phyloP scores from a whole-genome alignment of 1,140 invertebrate species.

The Tenebrio molitor region DNA sequence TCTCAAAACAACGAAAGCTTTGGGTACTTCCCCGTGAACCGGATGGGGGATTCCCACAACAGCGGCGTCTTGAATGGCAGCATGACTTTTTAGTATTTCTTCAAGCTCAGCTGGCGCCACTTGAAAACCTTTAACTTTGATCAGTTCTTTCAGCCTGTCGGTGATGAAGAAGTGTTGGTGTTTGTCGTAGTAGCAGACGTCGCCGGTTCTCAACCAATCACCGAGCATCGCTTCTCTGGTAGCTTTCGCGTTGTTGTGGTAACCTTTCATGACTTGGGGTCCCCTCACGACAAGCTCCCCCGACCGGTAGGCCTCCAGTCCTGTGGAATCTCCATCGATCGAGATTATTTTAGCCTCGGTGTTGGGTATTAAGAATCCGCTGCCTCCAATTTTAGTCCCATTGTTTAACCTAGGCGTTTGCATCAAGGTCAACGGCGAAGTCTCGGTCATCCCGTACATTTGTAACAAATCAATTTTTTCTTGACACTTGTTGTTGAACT shows the following conservation, averaged over 20 bases:
- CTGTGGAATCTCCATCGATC: constrained; percentile 68
- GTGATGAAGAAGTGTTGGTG: constrained; percentile 75
- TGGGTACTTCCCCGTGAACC: constrained; percentile 81
- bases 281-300: constrained; percentile 77
- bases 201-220: constrained; percentile 83
- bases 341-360: constrained; percentile 76
- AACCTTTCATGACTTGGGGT: constrained; percentile 80
- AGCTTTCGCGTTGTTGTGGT: constrained; percentile 77
- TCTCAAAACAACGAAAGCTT: constrained; percentile 76
- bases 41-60: constrained; percentile 86
- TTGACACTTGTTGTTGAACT: constrained; percentile 66
- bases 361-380: constrained; percentile 72
- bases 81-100: constrained; percentile 81
- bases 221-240: constrained; percentile 75
- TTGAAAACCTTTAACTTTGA: constrained; percentile 83
- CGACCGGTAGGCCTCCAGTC: constrained; percentile 66
- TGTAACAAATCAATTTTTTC: constrained; percentile 46
- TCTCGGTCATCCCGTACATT: constrained; percentile 75
- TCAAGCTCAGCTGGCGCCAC: constrained; percentile 92
- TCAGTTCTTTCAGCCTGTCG: constrained; percentile 85
- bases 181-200: constrained; percentile 77
- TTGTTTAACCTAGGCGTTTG: constrained; percentile 61
- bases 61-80: constrained; percentile 82
- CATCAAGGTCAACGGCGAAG: constrained; percentile 66
- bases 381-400: constrained; percentile 67